Evolutionary conservation across 2,113 vertebrate species (phyloP).

Genomic region (Redunca redunca): DNA sequence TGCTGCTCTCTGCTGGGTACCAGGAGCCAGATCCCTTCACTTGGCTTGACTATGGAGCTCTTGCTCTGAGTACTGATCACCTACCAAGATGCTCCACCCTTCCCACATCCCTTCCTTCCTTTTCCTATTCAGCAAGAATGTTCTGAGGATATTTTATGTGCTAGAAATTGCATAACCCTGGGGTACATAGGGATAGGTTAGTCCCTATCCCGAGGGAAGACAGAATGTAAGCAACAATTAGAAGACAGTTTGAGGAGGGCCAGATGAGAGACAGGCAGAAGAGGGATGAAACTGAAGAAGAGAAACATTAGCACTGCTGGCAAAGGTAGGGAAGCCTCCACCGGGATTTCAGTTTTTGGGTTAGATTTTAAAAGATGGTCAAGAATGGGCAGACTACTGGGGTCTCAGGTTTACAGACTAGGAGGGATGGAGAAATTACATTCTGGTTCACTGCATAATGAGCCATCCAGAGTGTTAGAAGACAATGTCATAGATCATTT

Average conservation of each 20-base stretch:
- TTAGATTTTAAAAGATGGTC: neutral
- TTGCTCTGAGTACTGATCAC: neutral
- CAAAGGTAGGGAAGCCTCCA: neutral
- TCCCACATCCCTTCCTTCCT: neutral
- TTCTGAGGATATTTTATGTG: neutral
- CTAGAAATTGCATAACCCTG: neutral
- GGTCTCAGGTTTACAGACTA: constrained; percentile 5
- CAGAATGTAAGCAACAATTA: neutral
- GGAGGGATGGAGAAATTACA: constrained; percentile 1
- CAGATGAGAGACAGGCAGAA: neutral
- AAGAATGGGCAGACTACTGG: neutral
- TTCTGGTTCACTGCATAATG: constrained; percentile 45
- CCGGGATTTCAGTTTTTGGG: neutral
- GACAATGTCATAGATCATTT: constrained; percentile 48
- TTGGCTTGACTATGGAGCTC: neutral
- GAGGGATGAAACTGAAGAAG: neutral
- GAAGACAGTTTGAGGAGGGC: neutral
- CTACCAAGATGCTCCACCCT: neutral
- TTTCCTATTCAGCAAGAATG: neutral
- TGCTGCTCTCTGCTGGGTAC: neutral
- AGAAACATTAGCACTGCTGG: neutral
- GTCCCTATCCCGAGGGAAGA: neutral
- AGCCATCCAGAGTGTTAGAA: neutral
- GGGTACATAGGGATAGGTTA: neutral
- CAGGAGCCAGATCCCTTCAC: neutral